Percentiles rank a stretch among this genome's conserved stretches.
These are phyloP conservation scores for Melanerpes aurifrons DNA, from an alignment of 2,113 vertebrate species.

Conservation along the genomic window DNA sequence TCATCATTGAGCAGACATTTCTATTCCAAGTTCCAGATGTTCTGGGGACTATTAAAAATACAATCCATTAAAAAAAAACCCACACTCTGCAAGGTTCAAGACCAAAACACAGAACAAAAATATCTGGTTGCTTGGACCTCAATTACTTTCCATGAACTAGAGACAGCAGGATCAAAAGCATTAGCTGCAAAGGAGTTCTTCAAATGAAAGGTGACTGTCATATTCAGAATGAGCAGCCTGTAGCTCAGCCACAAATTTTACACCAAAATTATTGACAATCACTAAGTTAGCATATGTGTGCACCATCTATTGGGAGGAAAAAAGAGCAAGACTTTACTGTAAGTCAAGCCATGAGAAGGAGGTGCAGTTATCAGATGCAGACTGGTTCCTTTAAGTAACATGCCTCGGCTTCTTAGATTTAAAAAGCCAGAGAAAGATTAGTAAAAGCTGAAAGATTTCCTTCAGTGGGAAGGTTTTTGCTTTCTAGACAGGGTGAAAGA, in stretches of 20 bases:
- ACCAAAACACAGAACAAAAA: background rate
- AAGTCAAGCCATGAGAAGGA: background rate
- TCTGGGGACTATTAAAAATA: background rate
- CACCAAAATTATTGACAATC: background rate
- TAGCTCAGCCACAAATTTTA: background rate
- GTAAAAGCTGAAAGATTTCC: background rate
- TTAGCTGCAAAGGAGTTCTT: background rate
- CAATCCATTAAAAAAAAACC: background rate
- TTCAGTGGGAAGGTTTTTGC: background rate
- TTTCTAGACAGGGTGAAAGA: background rate
- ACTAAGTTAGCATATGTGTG: background rate
- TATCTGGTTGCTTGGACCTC: background rate
- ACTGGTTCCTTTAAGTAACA: background rate
- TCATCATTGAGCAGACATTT: background rate
- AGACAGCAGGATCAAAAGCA: background rate
- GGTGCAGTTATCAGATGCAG: background rate
- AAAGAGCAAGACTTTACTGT: background rate
- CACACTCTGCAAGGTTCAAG: background rate
- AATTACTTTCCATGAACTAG: background rate
- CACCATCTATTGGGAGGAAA: background rate
- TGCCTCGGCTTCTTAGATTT: slow-evolving; percentile 4
- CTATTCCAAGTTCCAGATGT: background rate
- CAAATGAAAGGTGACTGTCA: background rate
- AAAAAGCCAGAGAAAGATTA: background rate
- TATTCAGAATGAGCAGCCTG: background rate